Base-by-base conservation (phyloP, 2,797 vertebrate genomes). In the Schizopygopsis pylzovi region DNA sequence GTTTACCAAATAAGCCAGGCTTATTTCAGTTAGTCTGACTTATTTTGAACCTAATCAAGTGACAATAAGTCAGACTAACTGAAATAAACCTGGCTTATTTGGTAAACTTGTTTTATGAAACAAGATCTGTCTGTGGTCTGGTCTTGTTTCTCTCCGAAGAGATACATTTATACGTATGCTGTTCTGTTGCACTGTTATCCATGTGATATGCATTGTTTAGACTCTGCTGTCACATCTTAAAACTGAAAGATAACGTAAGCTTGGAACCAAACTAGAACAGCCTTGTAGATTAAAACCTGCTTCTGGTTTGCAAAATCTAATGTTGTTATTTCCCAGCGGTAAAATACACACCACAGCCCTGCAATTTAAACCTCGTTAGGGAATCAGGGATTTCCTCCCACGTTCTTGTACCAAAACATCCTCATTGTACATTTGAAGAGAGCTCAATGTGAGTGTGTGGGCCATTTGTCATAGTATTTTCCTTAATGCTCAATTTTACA, bases 321-420 rank as follows among this genome's bases (percentile, higher is more conserved):
- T 56, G 39, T 43, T 82, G 18, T 20, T 33, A 52, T 73, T 20
- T 25, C 49, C 47, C 39, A 25, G 13, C 77, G 20, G 59, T 33
- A 59, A 47, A 56, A 71, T 56, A 43, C 33, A 20, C 13, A 82
- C 25, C 81, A 18, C 75, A 78, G 54, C 80, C 39, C 79, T 82
- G 76, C 43, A 59, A 83, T 86, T 88, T 56, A 25, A 43, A 70
- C 59, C 65, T 70, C 43, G 77, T 85, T 85, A 77, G 52, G 68
- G 54, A 79, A 61, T n/a, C 28, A 6, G 9, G 20, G n/a, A 86
- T 70, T 80, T 76, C 63, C 68, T 83, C 54, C 63, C 81, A 73
- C n/a, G 41, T 43, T 37, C 59, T 52, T 73, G n/a, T 52, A 22
- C 25, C 12, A 65, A 81, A 47, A 86, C 73, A 63, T 65, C 52